Base-by-base conservation (phyloP, 2,797 vertebrate genomes). In the Pantherophis alleghaniensis region DNA sequence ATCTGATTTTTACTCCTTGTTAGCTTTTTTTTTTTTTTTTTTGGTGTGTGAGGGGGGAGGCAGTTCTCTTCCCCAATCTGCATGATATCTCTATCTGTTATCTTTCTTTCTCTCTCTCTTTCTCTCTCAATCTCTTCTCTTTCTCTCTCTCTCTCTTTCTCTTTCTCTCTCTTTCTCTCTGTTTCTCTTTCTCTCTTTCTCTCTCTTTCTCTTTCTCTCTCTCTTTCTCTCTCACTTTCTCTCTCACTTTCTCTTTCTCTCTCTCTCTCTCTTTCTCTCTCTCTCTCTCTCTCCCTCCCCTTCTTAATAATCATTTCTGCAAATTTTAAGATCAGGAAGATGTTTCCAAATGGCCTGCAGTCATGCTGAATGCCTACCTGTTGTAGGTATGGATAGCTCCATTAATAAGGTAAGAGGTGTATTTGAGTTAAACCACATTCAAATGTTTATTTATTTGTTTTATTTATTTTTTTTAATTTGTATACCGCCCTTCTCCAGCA, bases 111-210 rank as follows among this genome's bases (percentile, higher is more conserved):
- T 24, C 55, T 60, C 11, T n/a, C 1, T 14, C 63, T 66, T 1
- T 63, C 28, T n/a, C 5, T 69, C 5, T n/a, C 24, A 32, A 1
- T 66, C 16, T 92, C 18, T 53, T 59, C 3, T 59, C 57, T 20
- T 0, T 56, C 4, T 57, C 5, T 59, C 57, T 61, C 0, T 61
- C 7, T 9, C 0, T 60, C 59, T 24, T 1, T 60, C 1, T 60
- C 0, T 18, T 0, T 20, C 16, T 5, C 0, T 24, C 0, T 26
- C 2, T 26, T 0, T 26, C 60, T 24, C 2, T 61, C 7, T 10
- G 0, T 61, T 1, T 60, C 22, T 61, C 24, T 11, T 22, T 3
- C 7, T 61, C 2, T 61, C 9, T 61, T 3, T 26, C 0, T 61
- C 1, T 60, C 7, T 24, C 2, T 10, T 1, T 24, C 12, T 66